These are phyloP conservation scores for Manis pentadactyla DNA, from an alignment of 2,797 vertebrate species.

Conservation along the genomic window DNA sequence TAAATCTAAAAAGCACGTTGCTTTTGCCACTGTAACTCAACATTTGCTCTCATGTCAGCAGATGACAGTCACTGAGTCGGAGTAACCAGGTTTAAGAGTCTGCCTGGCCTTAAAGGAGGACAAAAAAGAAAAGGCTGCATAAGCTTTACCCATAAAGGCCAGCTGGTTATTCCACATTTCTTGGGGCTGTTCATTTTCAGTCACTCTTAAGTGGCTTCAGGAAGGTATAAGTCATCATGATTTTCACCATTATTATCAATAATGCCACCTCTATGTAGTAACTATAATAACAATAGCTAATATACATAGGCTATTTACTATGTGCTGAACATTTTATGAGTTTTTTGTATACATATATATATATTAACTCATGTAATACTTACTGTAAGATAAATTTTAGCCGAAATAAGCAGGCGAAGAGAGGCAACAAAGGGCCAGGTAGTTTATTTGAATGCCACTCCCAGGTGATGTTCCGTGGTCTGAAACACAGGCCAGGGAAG, in stretches of 20 bases:
- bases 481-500: too few relatives aligned
- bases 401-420: too few relatives aligned
- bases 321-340: slow-evolving; percentile 27
- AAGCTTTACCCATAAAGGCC: not conserved
- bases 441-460: too few relatives aligned
- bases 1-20: slow-evolving; percentile 20
- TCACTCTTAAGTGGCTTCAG: not conserved
- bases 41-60: not conserved
- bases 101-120: not conserved
- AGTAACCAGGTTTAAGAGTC: not conserved
- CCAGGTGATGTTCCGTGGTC: too few relatives aligned
- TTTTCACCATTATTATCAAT: slow-evolving; percentile 4
- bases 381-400: too few relatives aligned
- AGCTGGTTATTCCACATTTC: not conserved
- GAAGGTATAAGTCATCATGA: slow-evolving; percentile 29
- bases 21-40: not conserved
- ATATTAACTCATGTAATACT: not conserved
- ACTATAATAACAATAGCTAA: not conserved
- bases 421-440: too few relatives aligned
- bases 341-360: not conserved
- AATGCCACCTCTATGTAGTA: not conserved
- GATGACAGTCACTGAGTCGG: not conserved
- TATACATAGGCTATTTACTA: not conserved
- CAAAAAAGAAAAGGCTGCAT: not conserved
- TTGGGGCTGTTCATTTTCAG: not conserved